phyloP scores from a whole-genome alignment of 2,888 invertebrate species.

The Macaria notata region DNA sequence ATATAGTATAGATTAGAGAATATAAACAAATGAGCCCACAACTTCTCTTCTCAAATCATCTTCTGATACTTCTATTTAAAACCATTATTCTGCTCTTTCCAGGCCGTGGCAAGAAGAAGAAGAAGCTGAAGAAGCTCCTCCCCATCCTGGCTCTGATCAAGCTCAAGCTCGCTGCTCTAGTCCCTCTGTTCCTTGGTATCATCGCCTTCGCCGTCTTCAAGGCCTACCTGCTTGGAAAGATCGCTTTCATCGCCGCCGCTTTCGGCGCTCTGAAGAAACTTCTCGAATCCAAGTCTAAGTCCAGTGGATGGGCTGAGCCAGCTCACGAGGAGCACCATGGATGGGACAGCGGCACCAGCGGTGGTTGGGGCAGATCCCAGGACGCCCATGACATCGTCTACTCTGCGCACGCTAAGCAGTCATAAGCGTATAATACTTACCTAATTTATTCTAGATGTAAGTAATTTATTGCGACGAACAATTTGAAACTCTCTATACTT shows the following conservation, averaged over 20 bases:
- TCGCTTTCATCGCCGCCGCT: constrained; percentile 89
- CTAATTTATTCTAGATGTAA: constrained; percentile 50
- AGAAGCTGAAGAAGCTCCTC: constrained; percentile 89
- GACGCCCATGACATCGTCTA: constrained; percentile 87
- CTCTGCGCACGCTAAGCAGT: constrained; percentile 80
- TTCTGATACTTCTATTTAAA: too few relatives aligned
- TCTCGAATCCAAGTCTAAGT: constrained; percentile 85
- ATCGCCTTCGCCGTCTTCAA: constrained; percentile 92
- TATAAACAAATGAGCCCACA: too few relatives aligned
- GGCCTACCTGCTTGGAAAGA: constrained; percentile 91
- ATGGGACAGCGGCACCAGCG: constrained; percentile 67
- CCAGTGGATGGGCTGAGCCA: constrained; percentile 88
- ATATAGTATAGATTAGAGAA: too few relatives aligned
- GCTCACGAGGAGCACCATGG: constrained; percentile 82
- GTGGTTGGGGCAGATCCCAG: constrained; percentile 85
- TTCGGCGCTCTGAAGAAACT: constrained; percentile 87
- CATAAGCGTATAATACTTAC: constrained; percentile 50
- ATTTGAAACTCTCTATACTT: constrained; percentile 35
- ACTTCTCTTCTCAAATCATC: too few relatives aligned
- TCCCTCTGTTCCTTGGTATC: constrained; percentile 88
- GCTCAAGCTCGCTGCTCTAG: constrained; percentile 88
- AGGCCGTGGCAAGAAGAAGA: constrained; percentile 91
- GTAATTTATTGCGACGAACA: constrained; percentile 39
- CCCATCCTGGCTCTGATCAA: constrained; percentile 90
- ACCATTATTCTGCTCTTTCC: constrained; percentile 20